phyloP scores from a whole-genome alignment of 2,113 vertebrate species.

The Charadrius vociferus region DNA sequence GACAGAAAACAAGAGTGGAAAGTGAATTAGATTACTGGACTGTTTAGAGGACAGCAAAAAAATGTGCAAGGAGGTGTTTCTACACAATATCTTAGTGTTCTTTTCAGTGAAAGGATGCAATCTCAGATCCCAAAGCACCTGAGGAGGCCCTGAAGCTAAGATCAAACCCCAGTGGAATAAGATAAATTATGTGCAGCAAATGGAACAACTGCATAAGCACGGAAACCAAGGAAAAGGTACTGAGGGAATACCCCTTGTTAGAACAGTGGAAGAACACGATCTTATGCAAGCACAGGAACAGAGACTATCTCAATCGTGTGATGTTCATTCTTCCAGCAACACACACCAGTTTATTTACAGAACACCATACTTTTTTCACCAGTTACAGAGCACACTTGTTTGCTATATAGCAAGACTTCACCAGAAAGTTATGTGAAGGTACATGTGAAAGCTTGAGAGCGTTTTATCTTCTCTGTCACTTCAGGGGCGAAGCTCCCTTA shows the following conservation, averaged over 20 bases:
- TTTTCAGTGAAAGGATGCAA: not conserved
- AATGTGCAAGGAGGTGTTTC: not conserved
- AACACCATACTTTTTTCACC: not conserved
- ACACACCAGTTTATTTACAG: not conserved
- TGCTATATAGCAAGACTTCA: not conserved
- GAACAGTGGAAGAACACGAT: not conserved
- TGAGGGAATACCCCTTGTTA: not conserved
- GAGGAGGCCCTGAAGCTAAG: not conserved
- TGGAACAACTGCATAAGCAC: not conserved
- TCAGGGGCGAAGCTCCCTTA: not conserved
- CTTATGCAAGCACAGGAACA: not conserved
- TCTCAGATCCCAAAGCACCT: not conserved
- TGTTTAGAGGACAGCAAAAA: not conserved
- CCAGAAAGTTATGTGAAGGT: not conserved
- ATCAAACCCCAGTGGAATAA: not conserved
- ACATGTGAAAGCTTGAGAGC: not conserved
- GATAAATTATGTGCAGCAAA: not conserved
- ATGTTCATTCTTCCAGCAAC: not conserved
- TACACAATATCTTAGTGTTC: not conserved
- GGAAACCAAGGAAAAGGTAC: not conserved
- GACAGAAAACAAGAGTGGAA: not conserved
- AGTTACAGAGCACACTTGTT: not conserved
- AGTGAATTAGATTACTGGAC: not conserved
- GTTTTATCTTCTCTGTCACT: not conserved
- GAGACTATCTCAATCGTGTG: not conserved